Evolutionary conservation across 2,113 vertebrate genomes (phyloP), one percentile per base, ranked within the genome.

Genomic region (Patagioenas fasciata): DNA sequence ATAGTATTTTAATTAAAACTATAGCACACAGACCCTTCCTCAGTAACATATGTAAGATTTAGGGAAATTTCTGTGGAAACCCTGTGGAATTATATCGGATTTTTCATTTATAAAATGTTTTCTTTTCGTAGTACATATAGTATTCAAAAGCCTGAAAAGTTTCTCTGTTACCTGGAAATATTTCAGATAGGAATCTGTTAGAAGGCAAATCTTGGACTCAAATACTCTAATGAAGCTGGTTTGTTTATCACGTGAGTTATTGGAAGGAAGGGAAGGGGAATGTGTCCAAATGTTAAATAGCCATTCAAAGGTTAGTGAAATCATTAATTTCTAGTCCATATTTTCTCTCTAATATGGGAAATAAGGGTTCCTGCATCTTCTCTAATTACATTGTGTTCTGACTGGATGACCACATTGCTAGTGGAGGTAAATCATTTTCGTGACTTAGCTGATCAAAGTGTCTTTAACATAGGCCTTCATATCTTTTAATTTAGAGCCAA

Each of bases 401-500:
- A 54, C 56, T 83, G 44, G 36, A 94, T 48, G 36, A 85, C 61
- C 31, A 34, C 25, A 32, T 74, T 88, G 67, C 60, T 86, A 32
- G 19, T 72, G 28, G n/a, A 70, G 19, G 47, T 90, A 91, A 83
- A 93, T 93, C 4, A 90, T 51, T 80, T 94, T 89, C 75, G 93
- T 93, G 81, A 61, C 56, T 89, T 83, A 58, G n/a, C 47, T 1
- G 10, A 66, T 88, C 29, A 21, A 69, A 85, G 25, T 72, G 26
- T 73, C 71, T 93, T 93, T 95, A 91, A 77, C 48, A 34, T 15
- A 42, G 42, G 26, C 36, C 38, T 77, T 20, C 53, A 32, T 15
- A 78, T 56, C 38, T 94, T 90, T 96, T 93, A 88, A 90, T 94
- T 91, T 88, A 89, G 79, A 91, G 47, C 29, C 58, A 66, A 83